phyloP scores from a whole-genome alignment of 2,113 vertebrate species.

The Cryptotis parvus region DNA sequence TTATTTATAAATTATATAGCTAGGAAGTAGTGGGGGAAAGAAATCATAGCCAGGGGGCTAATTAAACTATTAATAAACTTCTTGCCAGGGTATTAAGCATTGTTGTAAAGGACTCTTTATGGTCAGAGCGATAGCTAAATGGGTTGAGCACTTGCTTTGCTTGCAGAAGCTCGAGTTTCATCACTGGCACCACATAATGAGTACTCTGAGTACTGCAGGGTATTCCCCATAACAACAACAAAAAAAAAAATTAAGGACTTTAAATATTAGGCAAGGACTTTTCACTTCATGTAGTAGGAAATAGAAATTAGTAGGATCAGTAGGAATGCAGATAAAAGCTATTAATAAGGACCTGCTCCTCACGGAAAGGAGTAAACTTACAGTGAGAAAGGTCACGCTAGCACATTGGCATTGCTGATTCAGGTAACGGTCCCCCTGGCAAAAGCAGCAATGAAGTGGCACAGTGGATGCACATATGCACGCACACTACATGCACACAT shows the following conservation, averaged over 20 bases:
- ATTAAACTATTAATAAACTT: too few relatives aligned
- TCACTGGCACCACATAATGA: too few relatives aligned
- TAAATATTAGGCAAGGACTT: not conserved
- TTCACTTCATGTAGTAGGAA: not conserved
- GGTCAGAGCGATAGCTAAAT: too few relatives aligned
- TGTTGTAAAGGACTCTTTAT: not conserved
- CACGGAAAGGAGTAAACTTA: not conserved
- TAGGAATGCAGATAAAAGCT: not conserved
- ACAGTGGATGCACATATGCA: too few relatives aligned
- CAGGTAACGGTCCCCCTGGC: not conserved
- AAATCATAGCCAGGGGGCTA: too few relatives aligned
- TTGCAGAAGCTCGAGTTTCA: too few relatives aligned
- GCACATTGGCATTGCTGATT: not conserved
- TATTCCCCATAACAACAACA: not conserved
- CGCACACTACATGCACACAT: too few relatives aligned
- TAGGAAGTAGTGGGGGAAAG: too few relatives aligned
- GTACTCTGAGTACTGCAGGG: not conserved
- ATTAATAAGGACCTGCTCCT: not conserved
- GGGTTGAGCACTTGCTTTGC: too few relatives aligned
- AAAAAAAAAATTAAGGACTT: not conserved
- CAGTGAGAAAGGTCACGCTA: not conserved
- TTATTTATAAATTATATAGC: too few relatives aligned
- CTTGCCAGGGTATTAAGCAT: too few relatives aligned
- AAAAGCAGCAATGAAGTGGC: not conserved
- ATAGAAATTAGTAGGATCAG: not conserved